Base-by-base conservation (phyloP, 2,888 invertebrate genomes). In the Dryocosmus kuriphilus region DNA sequence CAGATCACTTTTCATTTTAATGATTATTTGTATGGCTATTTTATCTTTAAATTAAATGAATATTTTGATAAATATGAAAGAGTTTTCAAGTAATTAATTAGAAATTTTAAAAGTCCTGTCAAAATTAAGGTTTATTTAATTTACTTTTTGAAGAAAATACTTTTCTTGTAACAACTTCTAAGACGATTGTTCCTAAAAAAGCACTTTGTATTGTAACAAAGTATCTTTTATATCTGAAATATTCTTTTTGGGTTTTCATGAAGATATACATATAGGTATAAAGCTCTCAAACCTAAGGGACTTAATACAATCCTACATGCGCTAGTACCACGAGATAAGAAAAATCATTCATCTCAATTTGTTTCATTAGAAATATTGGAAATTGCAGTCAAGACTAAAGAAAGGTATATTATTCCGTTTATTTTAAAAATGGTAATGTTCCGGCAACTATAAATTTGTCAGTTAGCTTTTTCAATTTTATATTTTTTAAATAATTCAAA, bases 271-370 rank as follows among this genome's bases (percentile, higher is more conserved):
- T 46, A 30, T 67, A 27, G 27, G 41, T 46, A 30, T 41, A 19
- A 46, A 46, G 41, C 67, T n/a, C 19, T 46, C 22, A 30, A 67
- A 27, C 27, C 67, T 27, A 16, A n/a, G 67, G 41, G 67, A 67
- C 46, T 55, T 55, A 30, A 67, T 27, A 27, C 41, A 19, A 67
- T 67, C 41, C 41, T 46, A 55, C 19, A 19, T 55, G 9, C 55
- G n/a, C 55, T 22, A 55, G 67, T 46, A 30, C 8, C 30, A 19
- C 19, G 16, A 46, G 41, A 46, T 19, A 27, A 24, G 22, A 24
- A 67, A 7, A 67, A 67, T 46, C 41, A 67, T 67, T 67, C 4
- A 67, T 67, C 27, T 46, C 24, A 67, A 67, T 46, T 67, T 65
- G 24, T 65, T 27, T 46, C 67, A 46, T 19, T 7, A 24, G 38